Base-by-base conservation (phyloP, 2,888 invertebrate species). In the Macaria notata region DNA sequence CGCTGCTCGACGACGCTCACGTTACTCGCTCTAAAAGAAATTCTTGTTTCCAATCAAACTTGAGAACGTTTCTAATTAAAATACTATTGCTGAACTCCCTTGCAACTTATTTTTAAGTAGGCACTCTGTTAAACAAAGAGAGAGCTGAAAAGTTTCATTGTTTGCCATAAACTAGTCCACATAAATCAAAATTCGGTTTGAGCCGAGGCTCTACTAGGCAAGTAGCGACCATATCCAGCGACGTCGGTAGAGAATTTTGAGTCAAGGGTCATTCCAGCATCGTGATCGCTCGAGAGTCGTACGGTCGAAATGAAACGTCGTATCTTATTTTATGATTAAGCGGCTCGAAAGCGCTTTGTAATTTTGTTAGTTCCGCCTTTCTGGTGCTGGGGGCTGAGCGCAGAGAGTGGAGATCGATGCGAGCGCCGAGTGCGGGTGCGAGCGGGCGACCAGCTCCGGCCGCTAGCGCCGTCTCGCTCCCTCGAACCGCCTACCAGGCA, bases 291-390 rank as follows among this genome's bases (percentile, higher is more conserved):
- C 78, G 86, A 88, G 88, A 87, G 89, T 84, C 81, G 84, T 88
- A 89, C 88, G 88, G 86, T 88, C 88, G 88, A 89, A 90, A 91
- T 91, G 91, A 90, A 91, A 91, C 91, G 91, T 90, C 91, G 91
- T 91, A 90, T 91, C 91, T 91, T 91, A 91, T 91, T 90, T 90
- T 90, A 90, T 91, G 91, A 91, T 91, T 91, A 91, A n/a, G 91
- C 90, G 91, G 91, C 91, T 88, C 88, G 90, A 90, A 89, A 90
- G 90, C 90, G 89, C 91, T 90, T 88, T 89, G 91, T 91, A 90
- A 91, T 91, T 90, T 90, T 90, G 91, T 91, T 91, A 90, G 91
- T 91, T 91, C 91, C 91, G 91, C 91, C 91, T 90, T 91, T 91
- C 89, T 90, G 91, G 89, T 89, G 90, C 91, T 89, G 88, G 90